Evolutionary conservation across 2,888 invertebrate genomes (phyloP), one percentile per base, ranked within the genome.

Genomic region (Cheilosia vernalis): DNA sequence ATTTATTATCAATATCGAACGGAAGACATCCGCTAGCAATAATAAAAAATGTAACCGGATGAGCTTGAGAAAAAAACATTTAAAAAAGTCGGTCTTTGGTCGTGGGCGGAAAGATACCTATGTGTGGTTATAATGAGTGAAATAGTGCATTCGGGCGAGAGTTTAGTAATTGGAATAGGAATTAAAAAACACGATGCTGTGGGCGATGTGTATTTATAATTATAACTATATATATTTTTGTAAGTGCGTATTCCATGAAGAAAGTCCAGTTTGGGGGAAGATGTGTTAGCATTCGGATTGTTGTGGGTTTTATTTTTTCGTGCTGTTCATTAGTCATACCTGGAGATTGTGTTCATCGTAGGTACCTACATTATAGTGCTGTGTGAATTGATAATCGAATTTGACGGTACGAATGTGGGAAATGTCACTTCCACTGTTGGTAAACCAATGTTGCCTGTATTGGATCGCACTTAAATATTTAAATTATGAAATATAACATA

Each of bases 1-100:
- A 91, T 92, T 91, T 91, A 92, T 92, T 91, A 89, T 90, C 89
- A 91, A 91, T 92, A 91, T 91, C 90, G 91, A 90, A 89, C 90
- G 92, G 91, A 91, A 81, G 85, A 83, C 73, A 77, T 77, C 72
- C 69, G 76, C 58, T 67, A 61, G 42, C 72, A 72, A 58, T 79
- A 72, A 79, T 60, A 44, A 44, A 47, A 44, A 44, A 47, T 53
- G 30, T 19, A 42, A 21, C 21, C 58, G 33, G 3, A 58, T 60
- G 51, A 47, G 42, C 27, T 64, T 19, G 24, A 24, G 15, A 15
- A 13, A 24, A 13, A 51, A 5, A 51, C 15, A 51, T 7, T 21
- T 15, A 60, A 42, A 4, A 30, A 24, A 24, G 60, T 33, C 24
- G n/a, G 4, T 4, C 21, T 49, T 47, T 56, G 56, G 21, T 37